Base-by-base conservation (phyloP, 2,113 vertebrate species). In the Phoxinus phoxinus region DNA sequence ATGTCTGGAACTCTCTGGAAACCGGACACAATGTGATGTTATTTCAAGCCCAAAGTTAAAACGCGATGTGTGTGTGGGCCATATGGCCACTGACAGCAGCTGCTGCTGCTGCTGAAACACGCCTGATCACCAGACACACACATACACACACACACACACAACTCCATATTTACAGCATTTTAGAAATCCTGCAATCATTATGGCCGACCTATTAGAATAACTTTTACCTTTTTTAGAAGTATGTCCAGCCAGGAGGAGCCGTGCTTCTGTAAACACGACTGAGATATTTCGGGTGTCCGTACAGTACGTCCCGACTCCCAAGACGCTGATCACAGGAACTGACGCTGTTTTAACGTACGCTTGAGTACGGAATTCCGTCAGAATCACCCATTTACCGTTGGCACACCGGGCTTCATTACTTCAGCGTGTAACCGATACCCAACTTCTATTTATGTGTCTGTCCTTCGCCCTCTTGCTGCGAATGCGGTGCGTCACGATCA, bases 61-160 rank as follows among this genome's bases (percentile, higher is more conserved):
- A 72, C 25, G 83, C 76, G 48, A 88, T 80, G 81, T 77, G 83
- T 84, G 69, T 53, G 27, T 86, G 69, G 51, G 27, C 81, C 84
- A 72, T 84, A 79, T 87, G 91, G 82, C 89, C 88, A 89, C 89
- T 91, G 88, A 91, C 93, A 93, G 92, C 93, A 93, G 93, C 83
- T 32, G 73, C 93, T 94, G 93, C 83, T 32, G 73, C 69, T 81
- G 51, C 51, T 63, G 73, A 63, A 63, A 86, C 83, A 86, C 72
- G 74, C 92, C 25, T 13, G 19, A 17, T 35, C 46, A 12, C 46
- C 37, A 58, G 30, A n/a, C 9, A 7, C 0, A 76, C n/a, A 25
- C 51, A 21, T 58, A 56, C 35, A 37, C 17, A 7, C 0, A 76
- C n/a, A 8, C 0, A 77, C 25, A 21, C 53, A 15, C 69, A 44